These are phyloP conservation scores for Gallinago media DNA, from an alignment of 2,113 vertebrate genomes.

Conservation along the genomic window DNA sequence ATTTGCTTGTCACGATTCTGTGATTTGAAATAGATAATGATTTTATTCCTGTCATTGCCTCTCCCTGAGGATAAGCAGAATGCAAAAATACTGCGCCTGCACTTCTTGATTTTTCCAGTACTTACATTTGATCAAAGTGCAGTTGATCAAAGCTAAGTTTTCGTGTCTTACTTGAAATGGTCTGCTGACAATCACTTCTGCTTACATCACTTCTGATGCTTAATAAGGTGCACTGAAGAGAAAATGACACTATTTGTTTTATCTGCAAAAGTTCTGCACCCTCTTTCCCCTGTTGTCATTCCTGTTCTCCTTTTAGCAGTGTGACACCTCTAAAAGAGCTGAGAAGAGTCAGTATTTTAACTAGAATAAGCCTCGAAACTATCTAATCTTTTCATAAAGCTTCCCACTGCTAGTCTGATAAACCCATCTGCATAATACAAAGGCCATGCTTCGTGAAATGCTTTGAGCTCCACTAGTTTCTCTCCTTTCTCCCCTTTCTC, in stretches of 20 bases:
- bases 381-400: not conserved
- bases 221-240: not conserved
- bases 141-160: conserved; percentile 43
- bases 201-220: not conserved
- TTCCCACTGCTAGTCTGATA: not conserved
- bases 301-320: not conserved
- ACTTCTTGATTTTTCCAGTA: not conserved
- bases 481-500: not conserved
- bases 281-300: not conserved
- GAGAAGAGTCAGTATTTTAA: not conserved
- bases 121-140: conserved; percentile 10
- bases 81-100: not conserved
- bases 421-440: not conserved
- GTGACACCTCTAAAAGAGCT: not conserved
- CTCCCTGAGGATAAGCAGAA: not conserved
- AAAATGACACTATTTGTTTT: not conserved
- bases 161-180: not conserved
- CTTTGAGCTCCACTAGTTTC: not conserved
- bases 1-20: not conserved
- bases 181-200: not conserved
- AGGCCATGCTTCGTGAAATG: not conserved
- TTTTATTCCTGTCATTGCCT: not conserved
- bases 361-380: not conserved
- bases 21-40: not conserved
- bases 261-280: not conserved